phyloP scores from a whole-genome alignment of 2,888 invertebrate genomes.

The Corbicula japonica region DNA sequence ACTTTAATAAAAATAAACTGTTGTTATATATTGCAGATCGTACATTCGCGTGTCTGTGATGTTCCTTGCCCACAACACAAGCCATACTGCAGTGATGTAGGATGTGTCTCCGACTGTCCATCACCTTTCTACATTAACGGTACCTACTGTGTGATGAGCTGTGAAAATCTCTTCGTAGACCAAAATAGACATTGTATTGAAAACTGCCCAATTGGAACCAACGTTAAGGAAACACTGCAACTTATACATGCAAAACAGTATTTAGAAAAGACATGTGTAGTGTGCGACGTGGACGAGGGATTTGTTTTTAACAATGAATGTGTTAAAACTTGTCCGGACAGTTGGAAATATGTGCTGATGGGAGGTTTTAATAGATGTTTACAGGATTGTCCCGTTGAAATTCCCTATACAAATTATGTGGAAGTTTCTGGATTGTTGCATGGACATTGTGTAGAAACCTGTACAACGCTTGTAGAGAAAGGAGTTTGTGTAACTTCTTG shows the following conservation, averaged over 20 bases:
- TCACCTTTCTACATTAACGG: constrained; percentile 18
- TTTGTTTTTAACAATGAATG: constrained; percentile 1
- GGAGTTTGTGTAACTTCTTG: not conserved
- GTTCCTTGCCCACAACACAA: not conserved
- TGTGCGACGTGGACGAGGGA: not conserved
- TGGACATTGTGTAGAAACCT: no score
- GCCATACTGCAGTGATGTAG: constrained; percentile 17
- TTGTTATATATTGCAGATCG: not conserved
- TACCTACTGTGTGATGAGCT: not conserved
- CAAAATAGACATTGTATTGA: constrained; percentile 1
- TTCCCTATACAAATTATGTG: not conserved
- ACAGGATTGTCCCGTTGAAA: not conserved
- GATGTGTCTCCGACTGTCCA: constrained; percentile 12
- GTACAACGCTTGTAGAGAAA: no score
- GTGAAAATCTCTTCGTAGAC: constrained; percentile 5
- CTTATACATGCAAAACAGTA: not conserved
- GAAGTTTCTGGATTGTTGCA: not conserved
- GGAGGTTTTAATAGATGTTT: not conserved
- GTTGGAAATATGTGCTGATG: not conserved
- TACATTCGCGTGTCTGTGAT: not conserved
- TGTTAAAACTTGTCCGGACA: not conserved
- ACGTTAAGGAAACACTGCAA: not conserved
- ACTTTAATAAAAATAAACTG: no score
- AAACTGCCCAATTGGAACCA: not conserved
- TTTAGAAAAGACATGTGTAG: constrained; percentile 12